Conservation (phyloP, 2,113 vertebrate genomes). For the Dromaius novaehollandiae region DNA sequence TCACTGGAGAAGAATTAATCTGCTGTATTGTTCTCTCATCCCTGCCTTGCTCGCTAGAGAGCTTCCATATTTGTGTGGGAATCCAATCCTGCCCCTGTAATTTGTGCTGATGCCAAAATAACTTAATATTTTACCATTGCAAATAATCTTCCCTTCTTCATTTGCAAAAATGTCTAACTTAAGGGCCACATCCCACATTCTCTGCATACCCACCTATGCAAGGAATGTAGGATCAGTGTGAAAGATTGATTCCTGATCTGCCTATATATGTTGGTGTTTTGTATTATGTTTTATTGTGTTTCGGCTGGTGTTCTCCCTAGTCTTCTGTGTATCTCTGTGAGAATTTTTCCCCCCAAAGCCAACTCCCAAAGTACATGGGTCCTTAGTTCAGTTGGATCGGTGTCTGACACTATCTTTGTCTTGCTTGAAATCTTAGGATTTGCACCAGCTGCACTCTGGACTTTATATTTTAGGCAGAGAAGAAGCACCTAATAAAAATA, state of each 20-base stretch:
- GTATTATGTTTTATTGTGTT: slow-evolving; percentile 58
- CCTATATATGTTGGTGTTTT: slow-evolving; percentile 47
- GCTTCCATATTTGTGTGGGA: slow-evolving; percentile 59
- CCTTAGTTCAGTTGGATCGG: slow-evolving; percentile 62
- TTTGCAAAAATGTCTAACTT: slow-evolving; percentile 21
- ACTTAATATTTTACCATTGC: slow-evolving; percentile 45
- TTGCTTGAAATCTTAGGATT: slow-evolving; percentile 60
- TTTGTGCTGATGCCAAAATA: slow-evolving; percentile 69
- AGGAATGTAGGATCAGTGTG: slow-evolving; percentile 51
- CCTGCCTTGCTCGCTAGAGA: slow-evolving; percentile 59
- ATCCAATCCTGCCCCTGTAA: slow-evolving; percentile 49
- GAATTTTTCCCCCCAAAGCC: slow-evolving; percentile 45
- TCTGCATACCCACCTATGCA: slow-evolving; percentile 40
- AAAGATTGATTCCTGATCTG: slow-evolving; percentile 59
- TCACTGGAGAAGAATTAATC: slow-evolving; percentile 66
- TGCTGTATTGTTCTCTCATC: slow-evolving; percentile 66
- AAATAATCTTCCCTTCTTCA: slow-evolving; percentile 52
- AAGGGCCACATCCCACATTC: slow-evolving; percentile 51
- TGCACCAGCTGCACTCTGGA: slow-evolving; percentile 65
- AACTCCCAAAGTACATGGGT: slow-evolving; percentile 55
- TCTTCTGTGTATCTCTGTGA: slow-evolving; percentile 46
- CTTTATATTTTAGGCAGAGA: slow-evolving; percentile 66
- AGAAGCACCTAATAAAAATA: slow-evolving; percentile 72
- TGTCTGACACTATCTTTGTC: slow-evolving; percentile 52
- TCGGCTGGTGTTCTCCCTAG: slow-evolving; percentile 44